phyloP scores from a whole-genome alignment of 2,888 invertebrate species.

The Andrena bicolor region DNA sequence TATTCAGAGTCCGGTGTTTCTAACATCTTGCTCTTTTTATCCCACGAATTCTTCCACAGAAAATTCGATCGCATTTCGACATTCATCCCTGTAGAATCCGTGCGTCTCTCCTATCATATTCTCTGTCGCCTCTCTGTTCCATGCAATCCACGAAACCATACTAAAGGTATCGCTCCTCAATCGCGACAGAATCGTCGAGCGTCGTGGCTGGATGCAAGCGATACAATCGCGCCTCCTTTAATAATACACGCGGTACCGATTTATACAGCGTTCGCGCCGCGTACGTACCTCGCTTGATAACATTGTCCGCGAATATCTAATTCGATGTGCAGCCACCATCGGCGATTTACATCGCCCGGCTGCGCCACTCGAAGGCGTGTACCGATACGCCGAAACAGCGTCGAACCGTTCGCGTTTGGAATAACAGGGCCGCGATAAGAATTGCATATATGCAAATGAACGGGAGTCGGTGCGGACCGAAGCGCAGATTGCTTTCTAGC shows the following conservation, averaged over 20 bases:
- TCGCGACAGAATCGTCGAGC: slow-evolving; percentile 1
- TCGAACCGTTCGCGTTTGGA: slow-evolving; percentile 14
- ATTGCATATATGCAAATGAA: slow-evolving; percentile 28
- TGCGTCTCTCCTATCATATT: not conserved
- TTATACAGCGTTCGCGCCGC: slow-evolving; percentile 47
- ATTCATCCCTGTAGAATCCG: not conserved
- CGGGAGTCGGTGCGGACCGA: not conserved
- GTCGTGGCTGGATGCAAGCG: slow-evolving; percentile 24
- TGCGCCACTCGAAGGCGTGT: slow-evolving; percentile 7
- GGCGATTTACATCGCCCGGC: slow-evolving; percentile 13
- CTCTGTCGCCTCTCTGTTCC: not conserved
- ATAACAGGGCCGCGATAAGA: slow-evolving; percentile 38
- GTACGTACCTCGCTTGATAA: slow-evolving; percentile 40
- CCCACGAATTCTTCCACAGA: not conserved
- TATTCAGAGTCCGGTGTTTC: too few species aligned
- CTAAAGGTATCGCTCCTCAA: not conserved
- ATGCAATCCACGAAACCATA: slow-evolving; percentile 11
- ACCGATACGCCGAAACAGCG: not conserved
- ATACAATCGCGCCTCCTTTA: slow-evolving; percentile 42
- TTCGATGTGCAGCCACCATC: slow-evolving; percentile 21
- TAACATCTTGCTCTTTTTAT: too few species aligned
- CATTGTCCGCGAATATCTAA: slow-evolving; percentile 56
- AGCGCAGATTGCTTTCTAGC: not conserved
- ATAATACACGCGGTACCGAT: slow-evolving; percentile 52
- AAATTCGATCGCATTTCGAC: slow-evolving; percentile 19